Evolutionary conservation across 1,140 invertebrate genomes (phyloP).

Genomic region (Drosophila bocki): DNA sequence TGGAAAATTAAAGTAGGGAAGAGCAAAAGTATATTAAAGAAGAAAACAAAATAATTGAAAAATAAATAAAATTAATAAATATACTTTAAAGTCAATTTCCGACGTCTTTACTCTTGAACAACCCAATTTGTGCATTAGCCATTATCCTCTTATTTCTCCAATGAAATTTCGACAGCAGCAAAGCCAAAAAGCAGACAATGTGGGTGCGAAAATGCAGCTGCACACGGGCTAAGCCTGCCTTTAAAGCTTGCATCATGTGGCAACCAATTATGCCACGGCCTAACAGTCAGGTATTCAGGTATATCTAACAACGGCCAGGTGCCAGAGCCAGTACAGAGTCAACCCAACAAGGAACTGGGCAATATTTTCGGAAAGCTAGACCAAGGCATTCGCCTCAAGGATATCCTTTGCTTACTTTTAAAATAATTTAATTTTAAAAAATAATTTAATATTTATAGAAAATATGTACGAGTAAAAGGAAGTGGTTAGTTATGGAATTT

Average conservation of each 20-base stretch:
- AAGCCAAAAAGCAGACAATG: slow-evolving; percentile 19
- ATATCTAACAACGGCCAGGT: slow-evolving; percentile 21
- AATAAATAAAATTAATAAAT: background rate
- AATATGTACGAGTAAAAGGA: background rate
- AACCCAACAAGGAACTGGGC: slow-evolving; percentile 3
- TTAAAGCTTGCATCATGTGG: slow-evolving; percentile 33
- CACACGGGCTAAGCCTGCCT: background rate
- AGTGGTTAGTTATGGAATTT: background rate
- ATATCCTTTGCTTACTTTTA: background rate
- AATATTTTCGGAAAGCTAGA: background rate
- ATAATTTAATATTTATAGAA: too few relatives aligned
- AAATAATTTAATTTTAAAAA: too few relatives aligned
- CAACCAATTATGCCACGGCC: slow-evolving; percentile 42
- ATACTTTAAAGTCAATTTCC: background rate
- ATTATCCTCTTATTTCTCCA: slow-evolving; percentile 20
- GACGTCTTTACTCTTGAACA: background rate
- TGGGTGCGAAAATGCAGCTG: slow-evolving; percentile 11
- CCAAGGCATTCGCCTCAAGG: background rate
- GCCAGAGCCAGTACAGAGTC: slow-evolving; percentile 37
- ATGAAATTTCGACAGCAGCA: slow-evolving; percentile 21
- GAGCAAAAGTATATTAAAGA: background rate
- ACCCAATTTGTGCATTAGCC: slow-evolving; percentile 6
- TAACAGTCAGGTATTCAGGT: slow-evolving; percentile 22
- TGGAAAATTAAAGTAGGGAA: background rate
- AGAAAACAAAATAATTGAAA: background rate